Base-by-base conservation (phyloP, 1,140 invertebrate genomes). In the Matsumurasca onukii region DNA sequence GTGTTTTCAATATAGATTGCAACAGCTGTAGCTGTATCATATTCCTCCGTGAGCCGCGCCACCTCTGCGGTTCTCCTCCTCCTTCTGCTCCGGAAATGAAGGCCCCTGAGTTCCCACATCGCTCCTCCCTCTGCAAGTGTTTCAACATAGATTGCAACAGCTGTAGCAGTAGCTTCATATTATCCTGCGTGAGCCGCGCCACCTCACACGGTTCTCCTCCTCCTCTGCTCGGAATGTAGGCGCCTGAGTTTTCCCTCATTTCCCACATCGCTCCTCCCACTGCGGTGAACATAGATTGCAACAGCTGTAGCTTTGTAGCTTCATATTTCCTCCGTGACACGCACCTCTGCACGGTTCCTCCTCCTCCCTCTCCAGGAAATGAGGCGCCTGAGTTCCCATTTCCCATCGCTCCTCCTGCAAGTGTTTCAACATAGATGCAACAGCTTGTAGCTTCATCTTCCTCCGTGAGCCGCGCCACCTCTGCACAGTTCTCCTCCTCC, bases 31-130 rank as follows among this genome's bases (percentile, higher is more conserved):
- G 77, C 74, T 88, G 86, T 39, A 77, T 31, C 80, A 79, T 67
- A 89, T 88, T 88, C 85, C 0, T 83, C 80, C 1, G 84, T 85
- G 13, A 88, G 80, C 68, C 83, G 76, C 65, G 84, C 82, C n/a
- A 86, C 81, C 31, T 70, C 70, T 48, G 45, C 39, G 13, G 51
- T 45, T 62, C 64, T 67, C 55, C 66, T 67, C 34, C 45, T 69
- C 68, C 20, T 69, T n/a, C 62, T 72, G 71, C 62, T 70, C 69
- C 70, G 22, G 1, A 70, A n/a, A n/a, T n/a, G n/a, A n/a, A n/a
- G n/a, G n/a, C n/a, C n/a, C n/a, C n/a, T n/a, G n/a, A n/a, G n/a
- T n/a, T n/a, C n/a, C n/a, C n/a, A n/a, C n/a, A n/a, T n/a, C n/a
- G n/a, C n/a, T n/a, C n/a, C n/a, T n/a, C n/a, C n/a, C n/a, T n/a